A percentile compares a stretch with the other conserved stretches of the same genome.
Evolutionary conservation across 2,113 vertebrate species (phyloP).

Genomic region (Marmota monax): DNA sequence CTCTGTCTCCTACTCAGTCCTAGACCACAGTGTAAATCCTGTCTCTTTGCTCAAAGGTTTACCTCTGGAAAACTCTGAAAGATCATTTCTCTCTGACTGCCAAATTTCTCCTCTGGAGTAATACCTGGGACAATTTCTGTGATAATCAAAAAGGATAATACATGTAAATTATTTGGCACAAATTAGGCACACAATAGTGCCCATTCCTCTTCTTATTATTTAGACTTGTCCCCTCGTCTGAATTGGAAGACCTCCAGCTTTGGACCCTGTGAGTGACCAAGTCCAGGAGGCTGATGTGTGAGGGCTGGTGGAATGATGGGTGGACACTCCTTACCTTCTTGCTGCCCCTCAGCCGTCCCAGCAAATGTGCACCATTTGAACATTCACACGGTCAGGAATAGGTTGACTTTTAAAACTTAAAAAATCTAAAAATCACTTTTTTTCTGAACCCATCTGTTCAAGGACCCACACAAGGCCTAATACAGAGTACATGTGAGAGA

Average conservation of each 20-base stretch:
- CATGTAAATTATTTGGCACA: background rate
- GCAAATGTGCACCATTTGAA: background rate
- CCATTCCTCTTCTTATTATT: background rate
- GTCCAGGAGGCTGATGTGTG: background rate
- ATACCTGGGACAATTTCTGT: background rate
- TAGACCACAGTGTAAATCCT: background rate
- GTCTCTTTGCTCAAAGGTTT: background rate
- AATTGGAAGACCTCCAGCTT: background rate
- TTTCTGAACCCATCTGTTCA: background rate
- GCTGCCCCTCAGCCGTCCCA: background rate
- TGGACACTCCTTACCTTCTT: background rate
- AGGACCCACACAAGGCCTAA: background rate
- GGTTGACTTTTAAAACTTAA: background rate
- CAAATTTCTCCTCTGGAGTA: background rate
- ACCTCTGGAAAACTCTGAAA: slow-evolving; percentile 6
- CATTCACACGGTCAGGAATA: background rate
- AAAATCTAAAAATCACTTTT: background rate
- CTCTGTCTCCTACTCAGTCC: background rate
- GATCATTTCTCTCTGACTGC: background rate
- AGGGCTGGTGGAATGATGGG: background rate
- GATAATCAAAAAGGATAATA: background rate
- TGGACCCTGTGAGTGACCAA: background rate
- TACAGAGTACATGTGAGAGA: background rate
- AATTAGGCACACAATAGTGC: background rate
- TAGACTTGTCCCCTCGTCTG: background rate